phyloP scores from a whole-genome alignment of 2,888 invertebrate genomes.

The Sminthurides aquaticus region DNA sequence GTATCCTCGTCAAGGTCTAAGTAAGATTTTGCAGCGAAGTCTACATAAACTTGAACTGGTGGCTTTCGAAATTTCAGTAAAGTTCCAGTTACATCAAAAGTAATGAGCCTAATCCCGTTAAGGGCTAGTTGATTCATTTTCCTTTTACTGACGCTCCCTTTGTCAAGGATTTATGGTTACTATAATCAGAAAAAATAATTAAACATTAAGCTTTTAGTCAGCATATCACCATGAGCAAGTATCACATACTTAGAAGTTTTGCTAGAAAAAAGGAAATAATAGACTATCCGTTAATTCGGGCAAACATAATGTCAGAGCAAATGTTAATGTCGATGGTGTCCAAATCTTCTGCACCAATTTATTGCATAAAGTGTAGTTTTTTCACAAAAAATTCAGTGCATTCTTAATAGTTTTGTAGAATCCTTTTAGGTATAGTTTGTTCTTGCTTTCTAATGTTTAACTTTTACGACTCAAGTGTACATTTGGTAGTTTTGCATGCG shows the following conservation, averaged over 20 bases:
- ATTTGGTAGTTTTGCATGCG: too few relatives aligned
- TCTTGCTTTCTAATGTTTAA: neutral
- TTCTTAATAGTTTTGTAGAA: neutral
- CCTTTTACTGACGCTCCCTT: too few relatives aligned
- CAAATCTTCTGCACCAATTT: constrained; percentile 19
- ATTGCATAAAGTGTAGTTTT: constrained; percentile 17
- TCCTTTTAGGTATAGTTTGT: neutral
- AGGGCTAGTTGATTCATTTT: neutral
- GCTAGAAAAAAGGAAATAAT: too few relatives aligned
- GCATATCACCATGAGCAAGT: too few relatives aligned
- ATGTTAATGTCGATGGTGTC: constrained; percentile 7
- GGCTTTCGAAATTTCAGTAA: constrained; percentile 62
- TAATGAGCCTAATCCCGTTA: constrained; percentile 51
- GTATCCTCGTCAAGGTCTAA: constrained; percentile 47
- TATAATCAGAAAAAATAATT: too few relatives aligned
- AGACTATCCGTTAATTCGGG: too few relatives aligned
- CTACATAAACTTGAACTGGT: constrained; percentile 67
- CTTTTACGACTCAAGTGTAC: too few relatives aligned
- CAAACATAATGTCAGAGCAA: too few relatives aligned
- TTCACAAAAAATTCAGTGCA: constrained; percentile 18
- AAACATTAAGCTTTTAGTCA: too few relatives aligned
- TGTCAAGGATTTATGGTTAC: too few relatives aligned
- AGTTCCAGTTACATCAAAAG: constrained; percentile 84
- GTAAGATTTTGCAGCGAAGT: constrained; percentile 63
- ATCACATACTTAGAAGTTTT: too few relatives aligned